phyloP scores from a whole-genome alignment of 2,113 vertebrate genomes.

The Pristiophorus japonicus region DNA sequence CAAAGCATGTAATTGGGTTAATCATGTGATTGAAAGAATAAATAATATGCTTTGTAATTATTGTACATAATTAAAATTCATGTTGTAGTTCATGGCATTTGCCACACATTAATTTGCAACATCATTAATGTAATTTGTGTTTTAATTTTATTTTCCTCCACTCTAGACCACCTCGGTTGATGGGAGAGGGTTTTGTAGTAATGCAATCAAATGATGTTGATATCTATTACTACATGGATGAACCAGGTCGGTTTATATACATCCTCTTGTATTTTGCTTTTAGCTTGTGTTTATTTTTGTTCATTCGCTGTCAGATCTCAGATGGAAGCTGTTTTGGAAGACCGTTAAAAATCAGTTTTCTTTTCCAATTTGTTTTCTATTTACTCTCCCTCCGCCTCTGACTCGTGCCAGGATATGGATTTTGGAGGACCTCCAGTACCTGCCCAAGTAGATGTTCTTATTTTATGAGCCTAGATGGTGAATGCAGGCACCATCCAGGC shows the following conservation, averaged over 20 bases:
- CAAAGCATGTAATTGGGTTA: background rate
- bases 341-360: no score
- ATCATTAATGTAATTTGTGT: background rate
- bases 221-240: conserved; percentile 97
- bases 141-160: conserved; percentile 23
- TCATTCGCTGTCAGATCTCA: background rate
- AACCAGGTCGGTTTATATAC: conserved; percentile 69
- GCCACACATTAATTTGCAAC: background rate
- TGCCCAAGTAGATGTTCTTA: background rate
- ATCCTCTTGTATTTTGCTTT: background rate
- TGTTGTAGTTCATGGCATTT: background rate
- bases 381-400: no score
- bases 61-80: background rate
- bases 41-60: background rate
- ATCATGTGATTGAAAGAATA: background rate
- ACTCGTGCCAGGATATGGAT: background rate
- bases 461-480: background rate
- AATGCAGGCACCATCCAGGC: background rate
- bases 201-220: conserved; percentile 98
- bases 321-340: background rate
- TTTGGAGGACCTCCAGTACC: background rate
- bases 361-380: background rate
- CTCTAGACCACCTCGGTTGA: conserved; percentile 82
- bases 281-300: background rate
- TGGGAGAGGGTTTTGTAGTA: conserved; percentile 98